phyloP scores from a whole-genome alignment of 2,888 invertebrate genomes.

The Formica aserva region DNA sequence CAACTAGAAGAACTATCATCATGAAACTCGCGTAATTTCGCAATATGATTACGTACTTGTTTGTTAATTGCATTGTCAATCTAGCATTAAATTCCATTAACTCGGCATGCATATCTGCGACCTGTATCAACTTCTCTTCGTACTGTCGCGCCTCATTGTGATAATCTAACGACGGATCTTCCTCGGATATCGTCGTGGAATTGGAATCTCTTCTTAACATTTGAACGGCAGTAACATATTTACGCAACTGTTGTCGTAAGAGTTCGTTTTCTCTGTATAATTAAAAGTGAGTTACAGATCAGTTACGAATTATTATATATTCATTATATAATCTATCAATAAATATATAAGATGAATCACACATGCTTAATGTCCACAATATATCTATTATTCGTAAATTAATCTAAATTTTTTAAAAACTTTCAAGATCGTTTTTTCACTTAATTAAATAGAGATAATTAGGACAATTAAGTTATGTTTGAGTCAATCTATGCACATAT shows the following conservation, averaged over 20 bases:
- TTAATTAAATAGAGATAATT: background rate
- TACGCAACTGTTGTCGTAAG: constrained; percentile 93
- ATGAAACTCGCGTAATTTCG: background rate
- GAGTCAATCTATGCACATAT: background rate
- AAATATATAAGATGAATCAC: constrained; percentile 70
- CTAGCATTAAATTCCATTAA: constrained; percentile 96
- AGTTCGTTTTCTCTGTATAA: constrained; percentile 91
- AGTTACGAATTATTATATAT: constrained; percentile 13
- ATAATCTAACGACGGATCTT: constrained; percentile 85
- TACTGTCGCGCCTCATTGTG: constrained; percentile 92
- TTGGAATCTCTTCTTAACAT: constrained; percentile 89
- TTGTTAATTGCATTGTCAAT: constrained; percentile 90
- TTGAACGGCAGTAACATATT: constrained; percentile 96
- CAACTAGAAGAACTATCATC: background rate
- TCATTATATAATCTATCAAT: background rate
- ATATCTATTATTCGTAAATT: background rate
- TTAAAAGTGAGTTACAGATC: background rate
- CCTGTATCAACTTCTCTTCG: constrained; percentile 95
- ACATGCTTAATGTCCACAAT: background rate
- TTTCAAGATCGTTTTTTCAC: background rate
- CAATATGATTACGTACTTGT: constrained; percentile 73
- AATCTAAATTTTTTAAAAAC: background rate
- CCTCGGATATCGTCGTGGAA: constrained; percentile 80
- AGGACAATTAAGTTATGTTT: background rate
- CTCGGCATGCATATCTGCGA: constrained; percentile 98